Evolutionary conservation across 2,797 vertebrate species (phyloP).

Genomic region (Buceros bicornis): DNA sequence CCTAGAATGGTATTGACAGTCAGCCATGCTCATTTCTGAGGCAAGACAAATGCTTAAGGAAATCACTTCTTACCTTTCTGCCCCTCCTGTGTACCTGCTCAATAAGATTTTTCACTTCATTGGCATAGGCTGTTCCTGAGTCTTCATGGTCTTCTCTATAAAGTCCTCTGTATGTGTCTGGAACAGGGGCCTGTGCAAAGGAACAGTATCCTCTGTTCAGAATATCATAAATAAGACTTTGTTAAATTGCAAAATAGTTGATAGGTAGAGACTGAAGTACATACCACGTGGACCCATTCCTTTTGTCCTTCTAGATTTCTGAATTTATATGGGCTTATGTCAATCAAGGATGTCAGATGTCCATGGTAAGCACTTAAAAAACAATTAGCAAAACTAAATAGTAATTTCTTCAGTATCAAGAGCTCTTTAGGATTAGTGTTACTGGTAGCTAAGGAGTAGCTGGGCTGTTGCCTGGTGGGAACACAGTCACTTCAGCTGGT

Average conservation of each 20-base stretch:
- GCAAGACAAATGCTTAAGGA: not conserved
- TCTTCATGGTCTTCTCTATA: constrained; percentile 88
- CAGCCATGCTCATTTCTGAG: not conserved
- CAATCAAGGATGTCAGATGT: constrained; percentile 93
- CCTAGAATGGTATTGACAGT: not conserved
- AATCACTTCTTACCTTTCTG: constrained; percentile 82
- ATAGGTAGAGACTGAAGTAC: constrained; percentile 70
- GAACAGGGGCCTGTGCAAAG: constrained; percentile 87
- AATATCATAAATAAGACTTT: not conserved
- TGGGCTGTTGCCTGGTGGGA: not conserved
- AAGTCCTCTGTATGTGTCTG: constrained; percentile 91
- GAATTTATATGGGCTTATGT: constrained; percentile 99
- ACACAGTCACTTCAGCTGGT: not conserved
- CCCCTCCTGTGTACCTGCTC: constrained; percentile 83
- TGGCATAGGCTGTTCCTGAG: constrained; percentile 88
- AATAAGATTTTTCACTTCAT: constrained; percentile 86
- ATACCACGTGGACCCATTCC: constrained; percentile 98
- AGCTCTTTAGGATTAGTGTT: constrained; percentile 11
- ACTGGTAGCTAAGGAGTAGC: not conserved
- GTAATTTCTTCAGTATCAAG: constrained; percentile 31
- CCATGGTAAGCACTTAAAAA: constrained; percentile 93
- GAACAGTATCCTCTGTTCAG: not conserved
- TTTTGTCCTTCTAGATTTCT: constrained; percentile 92
- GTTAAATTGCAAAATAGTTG: constrained; percentile 9
- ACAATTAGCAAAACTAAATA: constrained; percentile 66